A percentile compares a stretch with the other conserved stretches of the same genome.
phyloP scores from a whole-genome alignment of 2,113 vertebrate species.

The Calidris pugnax region DNA sequence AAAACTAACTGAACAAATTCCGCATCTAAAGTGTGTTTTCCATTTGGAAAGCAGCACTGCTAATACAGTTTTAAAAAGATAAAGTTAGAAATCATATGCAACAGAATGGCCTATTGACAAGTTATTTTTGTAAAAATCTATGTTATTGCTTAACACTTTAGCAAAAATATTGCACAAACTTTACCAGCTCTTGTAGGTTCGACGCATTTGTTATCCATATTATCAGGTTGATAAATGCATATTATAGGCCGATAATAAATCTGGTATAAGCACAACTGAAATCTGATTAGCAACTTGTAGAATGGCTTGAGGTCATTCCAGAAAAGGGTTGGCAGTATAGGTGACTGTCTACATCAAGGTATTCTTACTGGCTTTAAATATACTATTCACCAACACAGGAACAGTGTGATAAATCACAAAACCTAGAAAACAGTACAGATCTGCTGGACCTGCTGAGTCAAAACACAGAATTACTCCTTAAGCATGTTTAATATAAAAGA shows the following conservation, averaged over 20 bases:
- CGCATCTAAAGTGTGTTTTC: not conserved
- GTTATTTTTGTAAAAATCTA: not conserved
- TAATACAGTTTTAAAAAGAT: not conserved
- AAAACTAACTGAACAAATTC: not conserved
- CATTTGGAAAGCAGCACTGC: not conserved
- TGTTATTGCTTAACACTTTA: not conserved
- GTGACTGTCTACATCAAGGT: not conserved
- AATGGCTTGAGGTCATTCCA: not conserved
- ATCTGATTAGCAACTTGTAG: not conserved
- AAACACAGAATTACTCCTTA: not conserved
- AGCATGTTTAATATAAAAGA: not conserved
- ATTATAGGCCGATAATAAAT: not conserved
- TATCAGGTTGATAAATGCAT: not conserved
- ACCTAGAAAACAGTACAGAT: not conserved
- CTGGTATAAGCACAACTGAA: not conserved
- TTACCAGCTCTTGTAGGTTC: not conserved
- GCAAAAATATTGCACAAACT: not conserved
- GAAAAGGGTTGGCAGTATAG: not conserved
- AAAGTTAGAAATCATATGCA: not conserved
- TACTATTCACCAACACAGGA: not conserved
- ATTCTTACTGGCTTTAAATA: not conserved
- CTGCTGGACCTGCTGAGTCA: not conserved
- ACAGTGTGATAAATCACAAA: not conserved
- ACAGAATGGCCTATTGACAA: not conserved
- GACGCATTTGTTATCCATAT: not conserved